A percentile compares a stretch with the other conserved stretches of the same genome.
Evolutionary conservation across 2,113 vertebrate genomes (phyloP).

Genomic region (Conger conger): DNA sequence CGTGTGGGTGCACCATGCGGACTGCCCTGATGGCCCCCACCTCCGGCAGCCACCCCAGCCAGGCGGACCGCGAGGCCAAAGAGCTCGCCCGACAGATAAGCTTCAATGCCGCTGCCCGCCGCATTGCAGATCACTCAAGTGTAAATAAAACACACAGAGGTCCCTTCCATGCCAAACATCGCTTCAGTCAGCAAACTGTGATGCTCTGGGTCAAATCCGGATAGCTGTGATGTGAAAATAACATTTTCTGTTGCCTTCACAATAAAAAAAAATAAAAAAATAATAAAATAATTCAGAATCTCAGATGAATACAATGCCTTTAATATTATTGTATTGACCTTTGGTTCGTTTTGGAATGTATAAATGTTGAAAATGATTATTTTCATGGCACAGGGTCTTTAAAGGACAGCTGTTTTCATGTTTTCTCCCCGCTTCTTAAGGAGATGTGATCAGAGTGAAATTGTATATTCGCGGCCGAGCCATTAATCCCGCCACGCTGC

Average conservation of each 20-base stretch:
- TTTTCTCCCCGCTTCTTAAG: background rate
- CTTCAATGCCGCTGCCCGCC: slow-evolving; percentile 76
- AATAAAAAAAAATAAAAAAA: too few species aligned
- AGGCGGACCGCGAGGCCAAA: slow-evolving; percentile 82
- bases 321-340: background rate
- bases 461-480: background rate
- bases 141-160: background rate
- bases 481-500: background rate
- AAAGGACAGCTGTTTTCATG: too few species aligned
- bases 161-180: background rate
- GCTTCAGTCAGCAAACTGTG: too few species aligned
- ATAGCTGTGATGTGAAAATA: too few species aligned
- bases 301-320: background rate
- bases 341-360: too few species aligned
- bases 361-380: too few species aligned
- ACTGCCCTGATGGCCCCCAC: slow-evolving; percentile 80
- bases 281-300: background rate
- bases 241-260: too few species aligned
- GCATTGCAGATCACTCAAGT: background rate
- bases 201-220: too few species aligned
- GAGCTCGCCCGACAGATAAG: slow-evolving; percentile 92
- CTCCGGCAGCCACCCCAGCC: slow-evolving; percentile 77
- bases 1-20: slow-evolving; percentile 83
- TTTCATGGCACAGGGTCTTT: background rate
- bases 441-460: background rate